A percentile compares a stretch with the other conserved stretches of the same genome.
These are phyloP conservation scores for Pogonognathellus flavescens DNA, from an alignment of 1,140 invertebrate genomes.

Conservation along the genomic window DNA sequence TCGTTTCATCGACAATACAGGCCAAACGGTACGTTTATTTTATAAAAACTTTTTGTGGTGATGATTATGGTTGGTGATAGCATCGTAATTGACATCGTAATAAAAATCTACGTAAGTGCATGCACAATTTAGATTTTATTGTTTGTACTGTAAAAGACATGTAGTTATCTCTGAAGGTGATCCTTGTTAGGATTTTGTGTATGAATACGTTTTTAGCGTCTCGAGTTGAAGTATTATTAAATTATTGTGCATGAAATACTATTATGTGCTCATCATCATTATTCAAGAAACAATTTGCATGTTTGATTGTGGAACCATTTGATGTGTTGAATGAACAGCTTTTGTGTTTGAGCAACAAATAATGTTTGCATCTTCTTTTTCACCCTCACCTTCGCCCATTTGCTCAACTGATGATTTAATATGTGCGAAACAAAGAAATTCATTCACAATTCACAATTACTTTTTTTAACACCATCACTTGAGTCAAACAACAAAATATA, in stretches of 20 bases:
- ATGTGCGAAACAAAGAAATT: neutral
- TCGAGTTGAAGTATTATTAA: neutral
- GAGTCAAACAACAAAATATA: no score
- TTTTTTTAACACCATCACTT: no score
- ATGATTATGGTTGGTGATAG: no score
- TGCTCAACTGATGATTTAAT: neutral
- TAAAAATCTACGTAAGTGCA: neutral
- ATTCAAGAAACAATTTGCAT: neutral
- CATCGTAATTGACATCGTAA: neutral
- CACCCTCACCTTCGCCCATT: neutral
- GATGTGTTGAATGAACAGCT: neutral
- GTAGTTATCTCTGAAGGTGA: constrained; percentile 8
- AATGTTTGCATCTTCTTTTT: neutral
- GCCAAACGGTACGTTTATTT: constrained; percentile 83
- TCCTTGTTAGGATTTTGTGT: neutral
- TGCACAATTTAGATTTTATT: neutral
- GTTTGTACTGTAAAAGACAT: neutral
- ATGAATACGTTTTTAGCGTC: constrained; percentile 1
- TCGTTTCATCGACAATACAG: constrained; percentile 86
- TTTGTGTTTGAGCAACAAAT: neutral
- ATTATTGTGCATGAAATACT: constrained; percentile 21
- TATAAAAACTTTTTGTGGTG: neutral
- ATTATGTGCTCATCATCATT: neutral
- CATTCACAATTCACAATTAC: neutral
- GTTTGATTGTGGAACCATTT: neutral